Conservation (phyloP, 2,888 invertebrate genomes). For the Deilephila porcellus region DNA sequence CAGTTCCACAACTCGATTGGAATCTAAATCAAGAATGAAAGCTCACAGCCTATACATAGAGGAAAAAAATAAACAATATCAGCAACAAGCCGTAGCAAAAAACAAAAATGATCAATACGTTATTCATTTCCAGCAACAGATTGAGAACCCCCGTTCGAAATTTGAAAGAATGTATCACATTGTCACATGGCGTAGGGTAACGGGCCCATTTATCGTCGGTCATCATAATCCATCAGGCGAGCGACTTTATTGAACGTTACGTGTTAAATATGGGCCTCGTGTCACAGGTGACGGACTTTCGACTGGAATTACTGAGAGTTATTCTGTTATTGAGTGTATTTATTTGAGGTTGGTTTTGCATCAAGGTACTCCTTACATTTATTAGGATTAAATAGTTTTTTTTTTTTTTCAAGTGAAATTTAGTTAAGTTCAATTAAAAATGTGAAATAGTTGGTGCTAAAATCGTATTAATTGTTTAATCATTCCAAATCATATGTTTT, state of each 20-base stretch:
- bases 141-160: slow-evolving; percentile 33
- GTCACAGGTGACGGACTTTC: slow-evolving; percentile 50
- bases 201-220: slow-evolving; percentile 56
- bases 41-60: no score
- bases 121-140: neutral
- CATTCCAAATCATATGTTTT: no score
- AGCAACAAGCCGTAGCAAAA: neutral
- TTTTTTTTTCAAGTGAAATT: neutral
- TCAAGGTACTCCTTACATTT: no score
- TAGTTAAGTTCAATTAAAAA: neutral
- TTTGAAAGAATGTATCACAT: slow-evolving; percentile 71
- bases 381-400: no score
- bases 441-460: no score
- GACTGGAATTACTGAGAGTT: neutral
- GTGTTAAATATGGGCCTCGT: slow-evolving; percentile 44
- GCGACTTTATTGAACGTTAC: slow-evolving; percentile 24
- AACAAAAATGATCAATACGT: neutral
- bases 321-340: slow-evolving; percentile 53
- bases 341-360: no score
- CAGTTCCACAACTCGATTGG: no score
- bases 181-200: slow-evolving; percentile 59
- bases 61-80: no score
- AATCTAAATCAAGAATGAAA: no score
- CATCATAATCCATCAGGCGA: slow-evolving; percentile 71
- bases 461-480: no score